Evolutionary conservation across 2,113 vertebrate species (phyloP).

Genomic region (Pycnonotus jocosus): DNA sequence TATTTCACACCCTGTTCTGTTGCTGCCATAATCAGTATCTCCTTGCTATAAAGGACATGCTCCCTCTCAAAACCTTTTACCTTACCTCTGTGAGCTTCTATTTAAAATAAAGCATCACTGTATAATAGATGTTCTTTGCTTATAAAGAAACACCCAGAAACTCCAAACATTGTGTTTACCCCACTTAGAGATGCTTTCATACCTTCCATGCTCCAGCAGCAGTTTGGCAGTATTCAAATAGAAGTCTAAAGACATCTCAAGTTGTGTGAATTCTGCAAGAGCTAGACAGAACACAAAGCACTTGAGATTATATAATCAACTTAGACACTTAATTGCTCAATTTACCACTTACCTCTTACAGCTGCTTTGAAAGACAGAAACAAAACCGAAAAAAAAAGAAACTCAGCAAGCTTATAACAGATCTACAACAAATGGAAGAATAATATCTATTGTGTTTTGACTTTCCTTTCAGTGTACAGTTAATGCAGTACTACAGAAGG

Average conservation of each 20-base stretch:
- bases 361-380: not conserved
- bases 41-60: not conserved
- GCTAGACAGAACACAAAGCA: constrained; percentile 67
- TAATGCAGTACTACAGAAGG: not conserved
- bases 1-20: not conserved
- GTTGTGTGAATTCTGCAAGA: constrained; percentile 72
- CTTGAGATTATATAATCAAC: not conserved
- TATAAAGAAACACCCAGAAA: not conserved
- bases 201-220: constrained; percentile 85
- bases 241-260: constrained; percentile 75
- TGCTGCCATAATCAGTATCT: not conserved
- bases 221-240: constrained; percentile 80
- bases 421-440: not conserved
- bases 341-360: not conserved
- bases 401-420: not conserved
- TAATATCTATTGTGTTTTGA: not conserved
- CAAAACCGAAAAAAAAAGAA: not conserved
- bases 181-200: not conserved
- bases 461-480: not conserved
- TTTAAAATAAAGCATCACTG: not conserved
- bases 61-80: not conserved
- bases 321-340: not conserved
- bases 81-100: not conserved
- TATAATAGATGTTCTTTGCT: not conserved
- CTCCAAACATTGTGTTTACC: not conserved